Evolutionary conservation across 2,113 vertebrate species (phyloP).

Genomic region (Dasyurus viverrinus): DNA sequence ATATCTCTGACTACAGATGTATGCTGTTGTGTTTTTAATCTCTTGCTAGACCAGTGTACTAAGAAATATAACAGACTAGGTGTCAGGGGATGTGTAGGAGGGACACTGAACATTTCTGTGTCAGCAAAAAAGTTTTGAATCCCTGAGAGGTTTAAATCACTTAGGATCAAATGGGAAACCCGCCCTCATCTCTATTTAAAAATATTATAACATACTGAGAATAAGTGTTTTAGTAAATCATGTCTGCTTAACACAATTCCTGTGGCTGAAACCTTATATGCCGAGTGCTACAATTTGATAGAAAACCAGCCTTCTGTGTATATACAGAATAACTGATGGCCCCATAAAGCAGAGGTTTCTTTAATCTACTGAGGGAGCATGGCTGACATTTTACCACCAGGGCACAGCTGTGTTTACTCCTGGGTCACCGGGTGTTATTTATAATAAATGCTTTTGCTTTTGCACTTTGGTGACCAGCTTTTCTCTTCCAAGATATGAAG

Average conservation of each 20-base stretch:
- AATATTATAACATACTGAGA: slow-evolving; percentile 21
- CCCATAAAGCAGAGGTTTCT: slow-evolving; percentile 73
- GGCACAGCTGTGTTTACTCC: slow-evolving; percentile 80
- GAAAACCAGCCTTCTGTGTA: slow-evolving; percentile 57
- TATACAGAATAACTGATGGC: slow-evolving; percentile 69
- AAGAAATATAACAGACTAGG: not conserved
- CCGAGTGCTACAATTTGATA: slow-evolving; percentile 5
- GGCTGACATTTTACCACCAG: slow-evolving; percentile 60
- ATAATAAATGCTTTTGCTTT: slow-evolving; percentile 74
- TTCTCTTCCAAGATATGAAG: slow-evolving; percentile 62
- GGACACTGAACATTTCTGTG: not conserved
- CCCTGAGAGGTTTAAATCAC: slow-evolving; percentile 14
- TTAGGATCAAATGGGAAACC: slow-evolving; percentile 45
- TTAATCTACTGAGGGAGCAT: slow-evolving; percentile 72
- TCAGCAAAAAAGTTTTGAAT: not conserved
- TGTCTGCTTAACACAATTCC: not conserved
- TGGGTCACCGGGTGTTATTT: slow-evolving; percentile 69
- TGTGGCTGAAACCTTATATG: slow-evolving; percentile 46
- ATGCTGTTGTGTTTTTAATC: not conserved
- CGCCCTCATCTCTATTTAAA: not conserved
- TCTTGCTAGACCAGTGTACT: not conserved
- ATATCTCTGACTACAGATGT: not conserved
- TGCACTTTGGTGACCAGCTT: slow-evolving; percentile 65
- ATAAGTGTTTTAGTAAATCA: slow-evolving; percentile 18
- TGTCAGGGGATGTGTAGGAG: rapidly evolving